Percentiles rank a stretch among this genome's conserved stretches.
Evolutionary conservation across 2,797 vertebrate species (phyloP).

Genomic region (Megaceryle alcyon): DNA sequence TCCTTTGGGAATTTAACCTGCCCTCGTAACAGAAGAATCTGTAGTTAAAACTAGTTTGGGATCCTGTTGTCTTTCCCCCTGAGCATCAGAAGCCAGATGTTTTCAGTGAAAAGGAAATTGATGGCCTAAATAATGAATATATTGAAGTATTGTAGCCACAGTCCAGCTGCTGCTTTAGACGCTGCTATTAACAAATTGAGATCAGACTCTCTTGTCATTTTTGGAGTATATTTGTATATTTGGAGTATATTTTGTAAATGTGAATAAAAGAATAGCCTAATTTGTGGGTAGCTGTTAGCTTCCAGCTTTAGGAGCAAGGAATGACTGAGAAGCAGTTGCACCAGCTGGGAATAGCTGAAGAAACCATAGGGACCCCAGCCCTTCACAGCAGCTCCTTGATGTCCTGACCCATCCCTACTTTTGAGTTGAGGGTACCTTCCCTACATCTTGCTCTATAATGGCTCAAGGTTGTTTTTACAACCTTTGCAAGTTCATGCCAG

Average conservation of each 20-base stretch:
- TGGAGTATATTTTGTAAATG: conserved; percentile 21
- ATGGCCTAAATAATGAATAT: conserved; percentile 74
- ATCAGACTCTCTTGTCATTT: neutral
- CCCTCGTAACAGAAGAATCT: conserved; percentile 52
- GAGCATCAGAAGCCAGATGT: conserved; percentile 71
- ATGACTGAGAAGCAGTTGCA: neutral
- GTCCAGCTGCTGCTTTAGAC: conserved; percentile 67
- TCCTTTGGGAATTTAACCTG: conserved; percentile 37
- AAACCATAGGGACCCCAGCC: fast-evolving
- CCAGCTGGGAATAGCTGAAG: neutral
- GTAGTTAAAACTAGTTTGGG: conserved; percentile 55
- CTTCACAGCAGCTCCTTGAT: neutral
- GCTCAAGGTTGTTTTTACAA: neutral
- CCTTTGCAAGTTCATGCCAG: neutral
- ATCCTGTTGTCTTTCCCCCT: conserved; percentile 52
- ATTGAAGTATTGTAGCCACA: conserved; percentile 46
- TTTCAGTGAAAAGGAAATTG: conserved; percentile 71
- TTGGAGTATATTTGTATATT: neutral
- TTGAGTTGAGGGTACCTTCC: neutral
- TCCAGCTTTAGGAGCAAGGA: neutral
- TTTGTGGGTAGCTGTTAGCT: neutral
- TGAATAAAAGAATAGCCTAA: conserved; percentile 23
- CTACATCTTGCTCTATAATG: neutral
- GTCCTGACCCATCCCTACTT: neutral
- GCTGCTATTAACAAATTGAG: neutral